phyloP scores from a whole-genome alignment of 2,113 vertebrate species.

The Puma concolor region DNA sequence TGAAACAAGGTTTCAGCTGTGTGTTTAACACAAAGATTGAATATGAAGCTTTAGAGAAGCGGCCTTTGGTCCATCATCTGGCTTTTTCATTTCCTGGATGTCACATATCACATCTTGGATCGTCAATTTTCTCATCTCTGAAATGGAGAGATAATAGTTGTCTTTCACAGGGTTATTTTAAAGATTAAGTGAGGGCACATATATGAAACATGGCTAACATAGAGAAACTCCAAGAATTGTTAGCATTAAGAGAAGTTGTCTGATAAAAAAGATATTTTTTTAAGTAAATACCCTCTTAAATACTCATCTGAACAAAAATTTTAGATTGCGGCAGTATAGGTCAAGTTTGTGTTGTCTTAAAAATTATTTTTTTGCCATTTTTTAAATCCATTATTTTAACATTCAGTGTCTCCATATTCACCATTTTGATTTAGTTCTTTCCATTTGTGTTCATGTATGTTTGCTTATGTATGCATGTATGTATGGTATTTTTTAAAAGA shows the following conservation, averaged over 20 bases:
- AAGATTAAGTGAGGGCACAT: background rate
- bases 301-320: background rate
- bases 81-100: background rate
- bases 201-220: background rate
- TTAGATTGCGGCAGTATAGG: background rate
- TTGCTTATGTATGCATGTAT: background rate
- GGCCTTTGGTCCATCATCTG: background rate
- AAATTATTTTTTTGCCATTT: background rate
- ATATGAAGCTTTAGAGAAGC: background rate
- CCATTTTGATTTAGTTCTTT: background rate
- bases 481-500: background rate
- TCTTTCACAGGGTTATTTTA: background rate
- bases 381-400: background rate
- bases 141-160: background rate
- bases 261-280: slow-evolving; percentile 1
- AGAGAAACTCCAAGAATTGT: background rate
- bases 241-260: background rate
- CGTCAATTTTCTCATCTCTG: background rate
- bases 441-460: background rate
- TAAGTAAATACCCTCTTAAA: background rate
- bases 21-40: background rate
- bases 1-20: background rate
- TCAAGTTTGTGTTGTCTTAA: background rate
- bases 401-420: background rate
- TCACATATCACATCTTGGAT: background rate